Evolutionary conservation across 2,797 vertebrate genomes (phyloP).

Genomic region (Alfaro cultratus): DNA sequence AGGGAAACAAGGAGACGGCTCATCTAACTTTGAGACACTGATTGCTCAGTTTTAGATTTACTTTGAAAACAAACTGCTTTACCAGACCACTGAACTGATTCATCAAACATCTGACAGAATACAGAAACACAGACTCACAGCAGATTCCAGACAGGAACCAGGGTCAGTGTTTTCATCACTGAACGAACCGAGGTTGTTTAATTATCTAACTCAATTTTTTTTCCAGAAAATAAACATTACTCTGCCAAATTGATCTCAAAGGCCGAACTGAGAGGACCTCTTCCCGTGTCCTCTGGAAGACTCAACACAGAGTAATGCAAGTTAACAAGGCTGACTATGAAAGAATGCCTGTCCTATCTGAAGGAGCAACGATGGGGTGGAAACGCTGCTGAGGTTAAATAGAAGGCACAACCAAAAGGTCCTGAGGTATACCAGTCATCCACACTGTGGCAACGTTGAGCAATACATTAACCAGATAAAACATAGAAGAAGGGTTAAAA

Average conservation of each 20-base stretch:
- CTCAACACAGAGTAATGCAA: neutral
- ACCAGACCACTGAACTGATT: neutral
- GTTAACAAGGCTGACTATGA: neutral
- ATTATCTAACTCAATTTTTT: neutral
- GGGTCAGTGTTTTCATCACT: no score
- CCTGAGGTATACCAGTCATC: slow-evolving; percentile 74
- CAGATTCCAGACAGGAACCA: neutral
- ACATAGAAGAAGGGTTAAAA: neutral
- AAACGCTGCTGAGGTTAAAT: slow-evolving; percentile 10
- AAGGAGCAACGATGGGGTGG: neutral
- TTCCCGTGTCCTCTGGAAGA: neutral
- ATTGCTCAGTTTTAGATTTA: neutral
- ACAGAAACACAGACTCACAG: neutral
- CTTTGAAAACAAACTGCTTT: neutral
- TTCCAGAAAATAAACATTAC: neutral
- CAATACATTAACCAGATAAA: slow-evolving; percentile 22
- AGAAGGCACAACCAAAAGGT: slow-evolving; percentile 76
- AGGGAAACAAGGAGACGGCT: neutral
- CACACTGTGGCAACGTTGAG: slow-evolving; percentile 60
- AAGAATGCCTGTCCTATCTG: neutral
- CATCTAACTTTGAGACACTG: neutral
- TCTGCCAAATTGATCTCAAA: neutral
- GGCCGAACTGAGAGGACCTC: neutral
- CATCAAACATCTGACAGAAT: neutral
- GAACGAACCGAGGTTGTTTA: neutral